phyloP scores from a whole-genome alignment of 2,113 vertebrate species.

The Cricetomys ansorgei region DNA sequence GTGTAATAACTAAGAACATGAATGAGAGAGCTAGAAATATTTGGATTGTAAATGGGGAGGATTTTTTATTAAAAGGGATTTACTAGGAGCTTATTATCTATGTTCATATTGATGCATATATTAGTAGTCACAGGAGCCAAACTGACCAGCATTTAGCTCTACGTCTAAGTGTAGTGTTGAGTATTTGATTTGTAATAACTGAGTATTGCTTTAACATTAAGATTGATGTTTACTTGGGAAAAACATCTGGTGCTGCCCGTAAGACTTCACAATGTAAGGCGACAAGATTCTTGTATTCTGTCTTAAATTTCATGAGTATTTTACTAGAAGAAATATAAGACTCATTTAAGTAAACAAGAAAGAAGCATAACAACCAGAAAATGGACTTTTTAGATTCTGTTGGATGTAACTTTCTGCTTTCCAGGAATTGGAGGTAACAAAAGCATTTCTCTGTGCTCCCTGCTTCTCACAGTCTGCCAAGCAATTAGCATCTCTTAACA shows the following conservation, averaged over 20 bases:
- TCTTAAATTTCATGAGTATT: slow-evolving; percentile 1
- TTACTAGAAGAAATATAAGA: not conserved
- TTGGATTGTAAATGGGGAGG: not conserved
- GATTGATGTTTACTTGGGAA: not conserved
- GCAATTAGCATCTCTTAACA: slow-evolving; percentile 81
- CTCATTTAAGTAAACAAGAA: slow-evolving; percentile 11
- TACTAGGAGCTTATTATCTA: not conserved
- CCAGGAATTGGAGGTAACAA: slow-evolving; percentile 63
- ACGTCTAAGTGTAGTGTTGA: not conserved
- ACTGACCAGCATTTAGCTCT: not conserved
- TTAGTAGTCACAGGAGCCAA: not conserved
- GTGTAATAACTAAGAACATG: not conserved
- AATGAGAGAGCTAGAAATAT: not conserved
- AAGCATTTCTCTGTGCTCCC: slow-evolving; percentile 33
- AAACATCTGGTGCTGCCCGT: not conserved
- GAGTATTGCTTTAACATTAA: slow-evolving; percentile 25
- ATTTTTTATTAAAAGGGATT: not conserved
- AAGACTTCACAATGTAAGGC: not conserved
- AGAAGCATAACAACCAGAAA: slow-evolving; percentile 7
- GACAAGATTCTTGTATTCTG: not conserved
- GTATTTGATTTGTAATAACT: slow-evolving; percentile 14
- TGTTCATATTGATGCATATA: not conserved
- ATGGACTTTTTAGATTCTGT: slow-evolving; percentile 36
- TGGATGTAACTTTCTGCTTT: slow-evolving; percentile 64
- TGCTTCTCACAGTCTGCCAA: slow-evolving; percentile 69